Base-by-base conservation (phyloP, 2,888 invertebrate genomes). In the Barypeithes pellucidus region DNA sequence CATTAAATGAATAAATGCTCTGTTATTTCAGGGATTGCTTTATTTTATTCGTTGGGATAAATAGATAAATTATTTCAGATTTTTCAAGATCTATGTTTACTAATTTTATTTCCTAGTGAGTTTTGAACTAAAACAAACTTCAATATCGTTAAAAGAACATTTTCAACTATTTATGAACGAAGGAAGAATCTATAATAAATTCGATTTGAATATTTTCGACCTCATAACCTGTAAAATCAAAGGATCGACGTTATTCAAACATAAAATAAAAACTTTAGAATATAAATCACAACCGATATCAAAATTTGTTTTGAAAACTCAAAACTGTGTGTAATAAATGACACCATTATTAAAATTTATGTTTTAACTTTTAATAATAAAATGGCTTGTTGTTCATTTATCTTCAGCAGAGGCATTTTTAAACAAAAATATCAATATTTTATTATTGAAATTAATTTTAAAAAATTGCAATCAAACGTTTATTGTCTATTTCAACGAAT, bases 291-390 rank as follows among this genome's bases (percentile, higher is more conserved):
- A 5, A 39, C 18, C 39, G 39, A 61, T 43, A 43, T 43, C 61
- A 61, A 61, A 41, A 61, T 69, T 52, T 69, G 52, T 69, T 69
- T 52, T 68, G 50, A 43, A 47, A 39, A 20, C 33, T 22, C 33
- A 68, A 52, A 52, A 43, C 39, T 43, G 22, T 39, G 14, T 22
- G 41, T 62, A 62, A 69, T 69, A 62, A 62, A 69, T 69, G 61
- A 52, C 24, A 50, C 61, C 54, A 45, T 69, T 69, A 36, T 62
- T 33, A 62, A 52, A 69, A 69, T 69, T 69, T 62, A 69, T 43
- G 69, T 47, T 36, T 61, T 18, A 36, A 69, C 50, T 61, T 69
- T 69, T 62, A 62, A 50, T 62, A 62, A 54, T 33, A 18, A 61
- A 68, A 68, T 61, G 36, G 41, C n/a, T n/a, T 16, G 50, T 50